phyloP scores from a whole-genome alignment of 2,113 vertebrate genomes.

The Rhombomys opimus region DNA sequence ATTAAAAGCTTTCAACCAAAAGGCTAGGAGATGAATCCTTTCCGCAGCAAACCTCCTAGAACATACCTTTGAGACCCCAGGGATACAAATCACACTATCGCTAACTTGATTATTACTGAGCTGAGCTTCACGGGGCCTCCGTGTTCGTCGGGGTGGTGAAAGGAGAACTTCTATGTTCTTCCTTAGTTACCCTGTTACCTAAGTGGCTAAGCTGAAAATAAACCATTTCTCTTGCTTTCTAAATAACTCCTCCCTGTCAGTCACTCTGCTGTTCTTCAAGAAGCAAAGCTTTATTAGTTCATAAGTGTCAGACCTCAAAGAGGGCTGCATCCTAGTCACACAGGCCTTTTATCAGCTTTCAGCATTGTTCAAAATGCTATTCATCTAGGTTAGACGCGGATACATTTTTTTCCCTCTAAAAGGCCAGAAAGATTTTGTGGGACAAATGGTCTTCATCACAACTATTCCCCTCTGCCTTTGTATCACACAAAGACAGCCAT shows the following conservation, averaged over 20 bases:
- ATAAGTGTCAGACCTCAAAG: not conserved
- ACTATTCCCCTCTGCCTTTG: not conserved
- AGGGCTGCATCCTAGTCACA: not conserved
- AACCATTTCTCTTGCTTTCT: not conserved
- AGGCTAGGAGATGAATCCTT: slow-evolving; percentile 74
- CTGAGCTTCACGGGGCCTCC: slow-evolving; percentile 43
- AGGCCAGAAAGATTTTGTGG: slow-evolving; percentile 25
- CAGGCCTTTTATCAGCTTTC: not conserved
- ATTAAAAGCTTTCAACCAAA: slow-evolving; percentile 81
- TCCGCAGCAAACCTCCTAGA: slow-evolving; percentile 70
- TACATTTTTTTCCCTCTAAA: not conserved
- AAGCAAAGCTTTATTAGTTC: slow-evolving; percentile 8
- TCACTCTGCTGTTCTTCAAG: not conserved
- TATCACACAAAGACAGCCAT: not conserved
- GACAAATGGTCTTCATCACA: not conserved
- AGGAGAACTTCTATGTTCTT: not conserved
- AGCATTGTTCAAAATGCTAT: not conserved
- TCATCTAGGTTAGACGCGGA: not conserved
- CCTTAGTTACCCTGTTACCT: not conserved
- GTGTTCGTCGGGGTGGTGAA: not conserved
- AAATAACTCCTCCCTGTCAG: not conserved
- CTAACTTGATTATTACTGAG: slow-evolving; percentile 48
- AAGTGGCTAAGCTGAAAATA: slow-evolving; percentile 13
- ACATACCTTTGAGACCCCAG: slow-evolving; percentile 59
- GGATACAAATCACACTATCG: slow-evolving; percentile 34